Conservation (phyloP, 1,140 invertebrate species). For the Ptiloglossa arizonensis region DNA sequence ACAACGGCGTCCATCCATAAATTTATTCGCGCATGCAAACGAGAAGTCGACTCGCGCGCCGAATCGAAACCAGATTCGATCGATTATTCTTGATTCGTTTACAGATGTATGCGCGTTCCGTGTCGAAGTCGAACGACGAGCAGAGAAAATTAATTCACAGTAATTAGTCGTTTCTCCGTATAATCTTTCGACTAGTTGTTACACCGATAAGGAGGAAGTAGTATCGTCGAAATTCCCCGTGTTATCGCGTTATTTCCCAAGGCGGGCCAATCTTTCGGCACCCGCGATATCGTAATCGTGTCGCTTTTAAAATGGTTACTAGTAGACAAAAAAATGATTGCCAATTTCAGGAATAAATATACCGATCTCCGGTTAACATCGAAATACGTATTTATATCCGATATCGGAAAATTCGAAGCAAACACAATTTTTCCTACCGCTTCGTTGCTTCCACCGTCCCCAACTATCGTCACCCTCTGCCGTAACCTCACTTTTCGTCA, state of each 20-base stretch:
- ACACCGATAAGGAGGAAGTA: conserved; percentile 45
- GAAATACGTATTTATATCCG: no score
- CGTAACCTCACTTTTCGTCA: no score
- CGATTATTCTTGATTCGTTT: neutral
- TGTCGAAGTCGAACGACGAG: neutral
- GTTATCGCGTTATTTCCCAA: conserved; percentile 70
- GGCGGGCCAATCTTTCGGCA: conserved; percentile 53
- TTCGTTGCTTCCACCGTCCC: no score
- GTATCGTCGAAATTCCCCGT: conserved; percentile 52
- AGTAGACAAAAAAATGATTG: neutral
- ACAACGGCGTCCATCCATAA: conserved; percentile 6
- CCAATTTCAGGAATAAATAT: neutral
- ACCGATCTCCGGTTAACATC: no score
- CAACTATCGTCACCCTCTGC: no score
- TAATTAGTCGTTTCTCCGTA: conserved; percentile 18
- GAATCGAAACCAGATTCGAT: neutral
- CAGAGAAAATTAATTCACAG: neutral
- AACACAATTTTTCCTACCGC: no score
- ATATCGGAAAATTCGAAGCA: no score
- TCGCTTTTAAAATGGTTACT: conserved; percentile 22
- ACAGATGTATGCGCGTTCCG: neutral
- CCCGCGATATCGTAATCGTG: conserved; percentile 50
- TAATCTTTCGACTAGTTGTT: conserved; percentile 46
- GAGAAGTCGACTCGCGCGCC: neutral
- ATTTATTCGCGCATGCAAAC: conserved; percentile 23